These are phyloP conservation scores for Lypha dubia DNA, from an alignment of 2,888 invertebrate genomes.

Conservation along the genomic window DNA sequence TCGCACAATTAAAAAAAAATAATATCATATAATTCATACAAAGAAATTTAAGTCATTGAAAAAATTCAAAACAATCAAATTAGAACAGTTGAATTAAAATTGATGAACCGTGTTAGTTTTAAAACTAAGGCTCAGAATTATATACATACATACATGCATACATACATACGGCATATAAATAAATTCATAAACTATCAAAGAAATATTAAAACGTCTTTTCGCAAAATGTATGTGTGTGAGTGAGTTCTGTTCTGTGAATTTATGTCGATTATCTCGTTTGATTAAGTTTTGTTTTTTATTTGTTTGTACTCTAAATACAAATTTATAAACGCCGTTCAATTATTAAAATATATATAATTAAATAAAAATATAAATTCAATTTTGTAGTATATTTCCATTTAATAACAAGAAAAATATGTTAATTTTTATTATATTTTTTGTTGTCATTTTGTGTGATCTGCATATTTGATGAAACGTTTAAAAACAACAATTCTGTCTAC, in stretches of 20 bases:
- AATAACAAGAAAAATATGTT: slow-evolving; percentile 31
- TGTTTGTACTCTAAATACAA: slow-evolving; percentile 21
- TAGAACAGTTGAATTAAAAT: not conserved
- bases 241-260: slow-evolving; percentile 16
- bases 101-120: not conserved
- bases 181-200: not conserved
- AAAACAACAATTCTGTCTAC: not conserved
- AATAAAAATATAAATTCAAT: not conserved
- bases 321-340: slow-evolving; percentile 22
- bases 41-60: too few species aligned
- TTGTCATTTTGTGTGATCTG: slow-evolving; percentile 54
- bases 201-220: slow-evolving; percentile 31
- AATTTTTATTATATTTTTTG: slow-evolving; percentile 25
- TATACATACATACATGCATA: too few species aligned
- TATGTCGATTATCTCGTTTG: slow-evolving; percentile 9
- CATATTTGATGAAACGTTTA: slow-evolving; percentile 39
- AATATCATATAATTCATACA: not conserved
- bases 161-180: too few species aligned
- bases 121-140: not conserved
- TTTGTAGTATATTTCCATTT: slow-evolving; percentile 39
- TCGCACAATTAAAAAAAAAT: not conserved
- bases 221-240: not conserved
- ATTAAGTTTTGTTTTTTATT: slow-evolving; percentile 1
- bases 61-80: too few species aligned
- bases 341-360: slow-evolving; percentile 4